phyloP scores from a whole-genome alignment of 2,797 vertebrate species.

The Melopsittacus undulatus region DNA sequence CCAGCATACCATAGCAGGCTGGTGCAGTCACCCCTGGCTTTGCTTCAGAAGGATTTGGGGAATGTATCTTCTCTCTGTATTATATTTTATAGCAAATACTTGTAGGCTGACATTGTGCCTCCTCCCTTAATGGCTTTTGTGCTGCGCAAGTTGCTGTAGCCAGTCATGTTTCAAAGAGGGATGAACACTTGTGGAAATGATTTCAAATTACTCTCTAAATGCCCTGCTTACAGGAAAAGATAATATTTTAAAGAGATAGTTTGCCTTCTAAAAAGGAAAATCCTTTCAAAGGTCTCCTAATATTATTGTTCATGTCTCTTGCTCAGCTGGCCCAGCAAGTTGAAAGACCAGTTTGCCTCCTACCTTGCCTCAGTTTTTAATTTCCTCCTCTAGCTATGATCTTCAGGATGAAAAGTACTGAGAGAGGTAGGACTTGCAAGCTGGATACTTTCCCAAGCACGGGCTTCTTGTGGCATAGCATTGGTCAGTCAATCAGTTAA shows the following conservation, averaged over 20 bases:
- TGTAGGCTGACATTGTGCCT: background rate
- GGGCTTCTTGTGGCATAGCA: background rate
- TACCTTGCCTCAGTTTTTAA: background rate
- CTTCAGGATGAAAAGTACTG: background rate
- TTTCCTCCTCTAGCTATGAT: background rate
- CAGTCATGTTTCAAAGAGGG: background rate
- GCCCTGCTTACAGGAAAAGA: background rate
- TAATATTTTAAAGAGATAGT: background rate
- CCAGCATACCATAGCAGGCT: slow-evolving; percentile 12
- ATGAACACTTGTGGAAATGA: background rate
- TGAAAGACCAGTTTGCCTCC: slow-evolving; percentile 39
- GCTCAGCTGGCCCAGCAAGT: slow-evolving; percentile 2
- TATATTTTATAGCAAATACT: background rate
- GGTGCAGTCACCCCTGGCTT: slow-evolving; percentile 34
- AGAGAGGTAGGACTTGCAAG: background rate
- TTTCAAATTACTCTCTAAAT: background rate
- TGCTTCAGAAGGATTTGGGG: background rate
- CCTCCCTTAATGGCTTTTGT: background rate
- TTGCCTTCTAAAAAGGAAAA: background rate
- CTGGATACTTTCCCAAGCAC: background rate
- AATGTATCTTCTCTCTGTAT: background rate
- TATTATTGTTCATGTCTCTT: background rate
- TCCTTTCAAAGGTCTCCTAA: background rate
- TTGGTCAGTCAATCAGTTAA: background rate
- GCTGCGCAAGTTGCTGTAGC: background rate